Conservation (phyloP, 2,888 invertebrate genomes). For the Thecophora atra region DNA sequence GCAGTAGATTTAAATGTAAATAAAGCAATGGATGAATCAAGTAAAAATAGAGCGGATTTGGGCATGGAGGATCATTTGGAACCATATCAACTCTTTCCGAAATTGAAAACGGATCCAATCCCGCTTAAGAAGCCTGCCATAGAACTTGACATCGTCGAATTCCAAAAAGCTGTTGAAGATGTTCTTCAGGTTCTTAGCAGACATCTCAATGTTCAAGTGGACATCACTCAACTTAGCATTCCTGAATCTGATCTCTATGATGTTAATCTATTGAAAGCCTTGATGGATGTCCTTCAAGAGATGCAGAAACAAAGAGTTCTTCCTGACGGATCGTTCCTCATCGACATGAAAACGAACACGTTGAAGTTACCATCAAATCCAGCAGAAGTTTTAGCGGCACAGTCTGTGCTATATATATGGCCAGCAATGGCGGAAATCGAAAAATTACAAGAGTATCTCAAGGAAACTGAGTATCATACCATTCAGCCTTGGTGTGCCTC, state of each 20-base stretch:
- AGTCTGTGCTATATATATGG: constrained; percentile 55
- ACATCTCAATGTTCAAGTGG: constrained; percentile 55
- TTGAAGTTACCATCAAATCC: constrained; percentile 53
- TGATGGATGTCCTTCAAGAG: constrained; percentile 50
- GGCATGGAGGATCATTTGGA: not conserved
- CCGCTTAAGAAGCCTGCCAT: not conserved
- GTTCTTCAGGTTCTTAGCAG: constrained; percentile 52
- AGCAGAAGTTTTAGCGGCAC: constrained; percentile 54
- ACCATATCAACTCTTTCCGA: not conserved
- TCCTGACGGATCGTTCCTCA: constrained; percentile 40
- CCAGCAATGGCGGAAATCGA: constrained; percentile 52
- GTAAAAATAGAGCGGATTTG: too few relatives aligned
- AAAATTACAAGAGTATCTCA: constrained; percentile 47
- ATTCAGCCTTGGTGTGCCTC: not conserved
- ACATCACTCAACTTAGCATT: constrained; percentile 57
- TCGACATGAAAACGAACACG: constrained; percentile 45
- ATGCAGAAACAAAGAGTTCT: constrained; percentile 49
- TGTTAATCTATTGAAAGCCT: constrained; percentile 56
- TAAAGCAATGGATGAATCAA: not conserved
- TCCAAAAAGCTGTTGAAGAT: constrained; percentile 45
- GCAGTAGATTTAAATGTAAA: not conserved
- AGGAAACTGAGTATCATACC: constrained; percentile 30
- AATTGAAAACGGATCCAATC: not conserved
- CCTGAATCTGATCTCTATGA: constrained; percentile 59
- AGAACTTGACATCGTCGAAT: constrained; percentile 46